These are phyloP conservation scores for Meandrina meandrites DNA, from an alignment of 92 coral and sea anemone species.

Conservation along the genomic window DNA sequence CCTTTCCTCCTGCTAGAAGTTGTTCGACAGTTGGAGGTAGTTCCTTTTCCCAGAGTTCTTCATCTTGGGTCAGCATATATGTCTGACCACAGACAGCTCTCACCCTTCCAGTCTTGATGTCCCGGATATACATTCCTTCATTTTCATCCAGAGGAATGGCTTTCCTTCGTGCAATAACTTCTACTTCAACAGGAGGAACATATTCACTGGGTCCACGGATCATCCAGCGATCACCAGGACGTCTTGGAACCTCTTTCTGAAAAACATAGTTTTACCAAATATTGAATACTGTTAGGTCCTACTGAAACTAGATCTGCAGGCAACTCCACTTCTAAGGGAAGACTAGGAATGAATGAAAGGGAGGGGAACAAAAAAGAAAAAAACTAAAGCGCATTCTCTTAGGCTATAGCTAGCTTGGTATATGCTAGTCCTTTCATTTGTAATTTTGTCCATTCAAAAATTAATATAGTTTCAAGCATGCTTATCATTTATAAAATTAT, in stretches of 20 bases:
- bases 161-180: conserved; percentile 87
- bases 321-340: too few species aligned
- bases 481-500: too few species aligned
- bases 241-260: conserved; percentile 67
- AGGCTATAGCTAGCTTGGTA: too few species aligned
- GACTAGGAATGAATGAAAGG: too few species aligned
- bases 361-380: too few species aligned
- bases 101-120: conserved; percentile 98
- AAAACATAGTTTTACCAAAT: too few species aligned
- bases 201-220: conserved; percentile 99
- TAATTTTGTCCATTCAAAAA: too few species aligned
- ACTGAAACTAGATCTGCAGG: too few species aligned
- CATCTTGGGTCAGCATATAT: conserved; percentile 99
- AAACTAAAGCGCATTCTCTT: too few species aligned
- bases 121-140: conserved; percentile 98
- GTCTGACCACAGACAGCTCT: conserved; percentile 99
- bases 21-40: conserved; percentile 95
- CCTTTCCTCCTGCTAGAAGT: conserved; percentile 86
- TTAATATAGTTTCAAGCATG: too few species aligned
- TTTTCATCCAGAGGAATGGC: conserved; percentile 98
- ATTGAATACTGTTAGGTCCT: background rate
- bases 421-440: too few species aligned
- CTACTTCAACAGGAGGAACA: conserved; percentile 97
- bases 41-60: conserved; percentile 94
- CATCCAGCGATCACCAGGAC: conserved; percentile 99